Percentiles rank a stretch among this genome's conserved stretches.
These are phyloP conservation scores for Pemphigus obesinymphae DNA, from an alignment of 1,140 invertebrate species.

Conservation along the genomic window DNA sequence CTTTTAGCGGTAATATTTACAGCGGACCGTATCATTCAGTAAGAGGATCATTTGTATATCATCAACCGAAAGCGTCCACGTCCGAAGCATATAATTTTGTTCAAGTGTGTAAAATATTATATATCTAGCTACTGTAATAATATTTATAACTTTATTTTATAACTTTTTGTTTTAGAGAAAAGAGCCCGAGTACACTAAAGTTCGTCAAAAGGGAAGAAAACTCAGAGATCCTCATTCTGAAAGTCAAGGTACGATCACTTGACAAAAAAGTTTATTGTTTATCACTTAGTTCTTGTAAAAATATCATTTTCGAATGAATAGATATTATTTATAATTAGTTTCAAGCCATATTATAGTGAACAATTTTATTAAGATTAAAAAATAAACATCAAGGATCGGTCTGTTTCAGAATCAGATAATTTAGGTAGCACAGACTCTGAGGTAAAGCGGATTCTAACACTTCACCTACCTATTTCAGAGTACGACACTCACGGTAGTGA, in stretches of 20 bases:
- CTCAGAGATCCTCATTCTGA: slow-evolving; percentile 71
- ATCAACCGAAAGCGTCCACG: slow-evolving; percentile 61
- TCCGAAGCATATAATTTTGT: slow-evolving; percentile 57
- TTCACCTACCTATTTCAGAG: slow-evolving; percentile 82
- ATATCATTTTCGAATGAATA: no score
- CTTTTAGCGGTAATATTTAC: slow-evolving; percentile 81
- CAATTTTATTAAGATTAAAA: no score
- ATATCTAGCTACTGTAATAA: no score
- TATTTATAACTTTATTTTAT: neutral
- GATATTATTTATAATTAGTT: no score
- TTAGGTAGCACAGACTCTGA: slow-evolving; percentile 78
- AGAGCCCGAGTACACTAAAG: slow-evolving; percentile 75
- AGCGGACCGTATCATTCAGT: slow-evolving; percentile 79
- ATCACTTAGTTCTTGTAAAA: no score
- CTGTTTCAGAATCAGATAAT: slow-evolving; percentile 76
- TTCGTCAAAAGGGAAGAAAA: slow-evolving; percentile 69
- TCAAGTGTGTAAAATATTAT: slow-evolving; percentile 53
- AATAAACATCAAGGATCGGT: slow-evolving; percentile 9
- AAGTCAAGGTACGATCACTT: slow-evolving; percentile 70
- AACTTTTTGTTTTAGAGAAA: slow-evolving; percentile 56
- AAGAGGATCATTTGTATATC: slow-evolving; percentile 82
- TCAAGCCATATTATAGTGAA: no score
- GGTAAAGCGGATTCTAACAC: slow-evolving; percentile 81
- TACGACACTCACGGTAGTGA: slow-evolving; percentile 73
- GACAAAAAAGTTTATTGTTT: no score